A percentile compares a stretch with the other conserved stretches of the same genome.
Conservation (phyloP, 2,888 invertebrate species). For the Agrochola macilenta region DNA sequence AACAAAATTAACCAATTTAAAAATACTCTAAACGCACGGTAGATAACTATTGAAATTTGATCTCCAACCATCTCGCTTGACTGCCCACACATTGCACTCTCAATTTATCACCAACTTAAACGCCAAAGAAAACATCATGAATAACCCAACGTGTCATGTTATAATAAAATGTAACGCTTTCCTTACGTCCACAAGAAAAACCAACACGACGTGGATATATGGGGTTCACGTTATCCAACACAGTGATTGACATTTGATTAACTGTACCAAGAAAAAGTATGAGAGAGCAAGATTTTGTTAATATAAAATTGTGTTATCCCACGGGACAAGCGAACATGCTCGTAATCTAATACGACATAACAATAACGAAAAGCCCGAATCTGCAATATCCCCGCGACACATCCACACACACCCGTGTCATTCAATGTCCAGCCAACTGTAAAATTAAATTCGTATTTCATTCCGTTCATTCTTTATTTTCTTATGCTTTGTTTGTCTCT, state of each 20-base stretch:
- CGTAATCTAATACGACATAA: constrained; percentile 39
- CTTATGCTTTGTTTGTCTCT: constrained; percentile 58
- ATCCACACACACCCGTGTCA: constrained; percentile 73
- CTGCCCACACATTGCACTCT: neutral
- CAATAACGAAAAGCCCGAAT: constrained; percentile 48
- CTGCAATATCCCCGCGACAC: constrained; percentile 53
- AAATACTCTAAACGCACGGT: neutral
- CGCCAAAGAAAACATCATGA: constrained; percentile 34
- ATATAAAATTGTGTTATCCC: constrained; percentile 27
- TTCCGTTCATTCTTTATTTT: constrained; percentile 67
- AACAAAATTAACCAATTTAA: neutral
- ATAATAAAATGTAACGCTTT: constrained; percentile 40
- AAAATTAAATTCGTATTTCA: constrained; percentile 81
- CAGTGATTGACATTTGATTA: constrained; percentile 58
- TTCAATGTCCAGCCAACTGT: constrained; percentile 77
- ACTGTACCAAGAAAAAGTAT: constrained; percentile 23
- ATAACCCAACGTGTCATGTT: constrained; percentile 35
- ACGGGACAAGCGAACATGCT: constrained; percentile 23
- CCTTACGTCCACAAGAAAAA: constrained; percentile 27
- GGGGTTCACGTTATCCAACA: constrained; percentile 30
- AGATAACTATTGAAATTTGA: neutral
- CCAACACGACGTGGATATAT: constrained; percentile 54
- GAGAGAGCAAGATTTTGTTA: constrained; percentile 18
- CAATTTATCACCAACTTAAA: constrained; percentile 38
- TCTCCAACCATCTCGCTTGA: neutral